Conservation (phyloP, 2,797 vertebrate species). For the Falco naumanni region DNA sequence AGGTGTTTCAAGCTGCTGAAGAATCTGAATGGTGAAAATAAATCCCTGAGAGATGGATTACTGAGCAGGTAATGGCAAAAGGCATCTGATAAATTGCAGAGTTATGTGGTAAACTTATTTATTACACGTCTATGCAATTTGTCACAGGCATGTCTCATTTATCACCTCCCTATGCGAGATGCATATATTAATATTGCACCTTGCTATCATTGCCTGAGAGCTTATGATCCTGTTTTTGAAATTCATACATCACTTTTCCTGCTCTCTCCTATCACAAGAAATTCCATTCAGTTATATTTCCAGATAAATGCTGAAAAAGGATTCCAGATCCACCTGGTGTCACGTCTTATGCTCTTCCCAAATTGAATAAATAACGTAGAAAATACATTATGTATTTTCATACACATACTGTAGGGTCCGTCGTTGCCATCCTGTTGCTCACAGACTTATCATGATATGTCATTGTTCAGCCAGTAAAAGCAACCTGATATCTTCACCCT, state of each 20-base stretch:
- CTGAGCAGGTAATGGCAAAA: constrained; percentile 47
- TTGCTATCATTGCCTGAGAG: constrained; percentile 23
- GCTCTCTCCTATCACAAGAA: not conserved
- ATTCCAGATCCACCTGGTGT: not conserved
- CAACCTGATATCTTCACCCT: not conserved
- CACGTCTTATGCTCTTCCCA: not conserved
- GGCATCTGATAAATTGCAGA: constrained; percentile 37
- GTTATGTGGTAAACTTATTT: constrained; percentile 51
- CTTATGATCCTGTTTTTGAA: constrained; percentile 4
- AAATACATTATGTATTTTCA: not conserved
- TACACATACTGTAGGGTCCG: not conserved
- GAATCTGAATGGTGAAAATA: constrained; percentile 27
- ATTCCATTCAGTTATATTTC: not conserved
- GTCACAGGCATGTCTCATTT: constrained; percentile 44
- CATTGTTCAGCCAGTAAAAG: not conserved
- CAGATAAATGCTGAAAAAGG: not conserved
- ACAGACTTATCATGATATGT: not conserved
- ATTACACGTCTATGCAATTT: constrained; percentile 40
- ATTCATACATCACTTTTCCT: constrained; percentile 9
- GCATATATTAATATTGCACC: constrained; percentile 56
- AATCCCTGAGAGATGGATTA: constrained; percentile 41
- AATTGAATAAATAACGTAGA: not conserved
- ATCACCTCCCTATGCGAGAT: not conserved
- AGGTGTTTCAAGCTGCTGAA: not conserved
- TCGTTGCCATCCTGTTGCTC: not conserved